Conservation (phyloP, 2,113 vertebrate species). For the Ahaetulla prasina region DNA sequence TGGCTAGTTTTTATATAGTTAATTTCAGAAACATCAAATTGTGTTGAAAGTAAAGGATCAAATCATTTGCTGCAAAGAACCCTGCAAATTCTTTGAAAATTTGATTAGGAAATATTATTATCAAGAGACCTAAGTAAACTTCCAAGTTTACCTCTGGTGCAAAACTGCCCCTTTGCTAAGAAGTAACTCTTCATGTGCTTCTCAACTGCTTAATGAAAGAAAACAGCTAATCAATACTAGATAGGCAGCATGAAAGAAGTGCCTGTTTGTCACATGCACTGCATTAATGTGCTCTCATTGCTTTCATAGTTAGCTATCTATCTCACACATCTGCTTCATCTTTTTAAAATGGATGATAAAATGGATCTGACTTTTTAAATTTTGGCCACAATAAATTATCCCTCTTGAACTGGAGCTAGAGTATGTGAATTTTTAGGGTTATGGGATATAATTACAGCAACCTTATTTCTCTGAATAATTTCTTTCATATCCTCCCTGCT, state of each 20-base stretch:
- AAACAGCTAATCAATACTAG: slow-evolving; percentile 16
- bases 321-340: background rate
- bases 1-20: background rate
- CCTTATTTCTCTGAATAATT: slow-evolving; percentile 18
- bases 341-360: background rate
- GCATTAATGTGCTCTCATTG: background rate
- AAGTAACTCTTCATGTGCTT: background rate
- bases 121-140: background rate
- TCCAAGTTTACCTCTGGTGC: background rate
- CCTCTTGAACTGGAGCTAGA: background rate
- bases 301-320: background rate
- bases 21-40: background rate
- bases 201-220: slow-evolving; percentile 15
- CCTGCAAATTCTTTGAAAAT: background rate
- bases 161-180: background rate
- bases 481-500: slow-evolving; percentile 24
- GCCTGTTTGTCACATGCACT: background rate
- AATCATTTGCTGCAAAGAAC: background rate
- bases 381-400: background rate
- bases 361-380: background rate
- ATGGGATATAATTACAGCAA: background rate
- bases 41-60: background rate
- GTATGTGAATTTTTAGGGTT: background rate
- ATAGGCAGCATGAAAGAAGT: background rate
- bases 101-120: background rate